A percentile compares a stretch with the other conserved stretches of the same genome.
phyloP scores from a whole-genome alignment of 37 sponge, comb jelly and placozoan species.

The Oscarella lobularis region DNA sequence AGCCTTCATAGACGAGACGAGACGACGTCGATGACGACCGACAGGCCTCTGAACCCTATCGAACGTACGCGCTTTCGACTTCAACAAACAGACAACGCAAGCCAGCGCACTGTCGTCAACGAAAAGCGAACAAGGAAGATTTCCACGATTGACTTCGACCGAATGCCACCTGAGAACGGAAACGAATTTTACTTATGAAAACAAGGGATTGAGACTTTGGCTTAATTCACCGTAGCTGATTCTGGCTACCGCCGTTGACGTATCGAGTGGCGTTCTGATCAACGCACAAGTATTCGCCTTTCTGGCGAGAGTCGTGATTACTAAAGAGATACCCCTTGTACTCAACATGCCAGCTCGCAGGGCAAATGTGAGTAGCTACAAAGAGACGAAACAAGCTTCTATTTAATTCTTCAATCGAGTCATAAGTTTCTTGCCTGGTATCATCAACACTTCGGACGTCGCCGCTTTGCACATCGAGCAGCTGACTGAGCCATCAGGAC shows the following conservation, averaged over 20 bases:
- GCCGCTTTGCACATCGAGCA: background rate
- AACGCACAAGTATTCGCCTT: conserved; percentile 7
- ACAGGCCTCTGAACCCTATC: background rate
- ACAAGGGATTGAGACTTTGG: too few relatives aligned
- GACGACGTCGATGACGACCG: background rate
- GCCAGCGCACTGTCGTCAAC: background rate
- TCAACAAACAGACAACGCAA: background rate
- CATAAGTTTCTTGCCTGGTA: too few relatives aligned
- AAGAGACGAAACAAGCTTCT: too few relatives aligned
- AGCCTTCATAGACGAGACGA: background rate
- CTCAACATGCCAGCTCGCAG: conserved; percentile 8
- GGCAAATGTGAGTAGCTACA: conserved; percentile 4
- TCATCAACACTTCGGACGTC: background rate
- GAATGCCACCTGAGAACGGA: too few relatives aligned
- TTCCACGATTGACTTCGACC: background rate
- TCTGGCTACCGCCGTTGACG: background rate
- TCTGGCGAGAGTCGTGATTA: background rate
- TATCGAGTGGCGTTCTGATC: conserved; percentile 1
- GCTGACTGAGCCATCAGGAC: background rate
- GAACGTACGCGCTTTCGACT: background rate
- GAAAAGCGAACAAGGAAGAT: background rate
- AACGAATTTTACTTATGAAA: too few relatives aligned
- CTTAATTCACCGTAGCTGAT: background rate
- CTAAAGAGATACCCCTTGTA: conserved; percentile 15
- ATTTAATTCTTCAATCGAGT: too few relatives aligned